Percentiles rank a stretch among this genome's conserved stretches.
Evolutionary conservation across 2,113 vertebrate species (phyloP).

Genomic region (Microtus richardsoni): DNA sequence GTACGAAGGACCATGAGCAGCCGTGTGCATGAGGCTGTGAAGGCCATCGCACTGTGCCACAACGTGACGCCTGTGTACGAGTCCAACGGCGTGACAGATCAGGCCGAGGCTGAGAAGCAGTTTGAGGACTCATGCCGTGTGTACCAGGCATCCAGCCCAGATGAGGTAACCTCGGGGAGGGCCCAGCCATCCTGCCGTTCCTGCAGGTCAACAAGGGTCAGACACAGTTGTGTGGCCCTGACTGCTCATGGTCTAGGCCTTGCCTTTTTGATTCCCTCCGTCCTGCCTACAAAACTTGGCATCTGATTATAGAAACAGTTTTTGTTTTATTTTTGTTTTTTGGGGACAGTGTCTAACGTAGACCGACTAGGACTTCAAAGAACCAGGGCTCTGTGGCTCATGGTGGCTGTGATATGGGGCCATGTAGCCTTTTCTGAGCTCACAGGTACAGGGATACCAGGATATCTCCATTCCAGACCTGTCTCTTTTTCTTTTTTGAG

Average conservation of each 20-base stretch:
- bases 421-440: background rate
- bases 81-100: slow-evolving; percentile 95
- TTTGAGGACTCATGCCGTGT: slow-evolving; percentile 97
- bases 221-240: too few relatives aligned
- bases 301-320: background rate
- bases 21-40: slow-evolving; percentile 96
- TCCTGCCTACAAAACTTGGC: background rate
- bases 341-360: background rate
- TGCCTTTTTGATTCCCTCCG: background rate
- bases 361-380: background rate
- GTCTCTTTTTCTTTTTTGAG: background rate
- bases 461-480: accelerated
- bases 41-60: slow-evolving; percentile 97
- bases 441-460: background rate
- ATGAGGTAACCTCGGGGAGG: slow-evolving; percentile 89
- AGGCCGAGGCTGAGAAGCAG: slow-evolving; percentile 97
- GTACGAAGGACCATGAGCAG: slow-evolving; percentile 98
- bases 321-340: background rate
- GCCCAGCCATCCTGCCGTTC: background rate
- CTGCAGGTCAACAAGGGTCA: background rate
- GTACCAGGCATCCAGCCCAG: slow-evolving; percentile 98
- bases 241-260: background rate
- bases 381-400: too few relatives aligned
- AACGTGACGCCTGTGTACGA: slow-evolving; percentile 98
- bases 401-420: background rate